Percentiles rank a stretch among this genome's conserved stretches.
Conservation (phyloP, 2,797 vertebrate genomes). For the Ctenopoma multispine region DNA sequence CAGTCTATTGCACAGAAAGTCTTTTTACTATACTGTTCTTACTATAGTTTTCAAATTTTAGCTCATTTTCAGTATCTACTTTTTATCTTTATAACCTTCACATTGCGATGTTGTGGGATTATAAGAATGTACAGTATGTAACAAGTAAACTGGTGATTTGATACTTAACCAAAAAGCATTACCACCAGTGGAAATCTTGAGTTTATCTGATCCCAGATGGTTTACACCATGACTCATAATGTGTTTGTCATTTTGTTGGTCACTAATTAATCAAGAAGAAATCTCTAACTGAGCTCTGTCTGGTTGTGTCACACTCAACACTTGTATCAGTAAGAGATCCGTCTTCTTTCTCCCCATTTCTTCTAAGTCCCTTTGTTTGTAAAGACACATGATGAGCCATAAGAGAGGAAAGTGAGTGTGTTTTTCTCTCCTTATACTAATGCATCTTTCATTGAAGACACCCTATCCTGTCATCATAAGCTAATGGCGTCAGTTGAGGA, state of each 20-base stretch:
- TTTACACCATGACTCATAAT: conserved; percentile 36
- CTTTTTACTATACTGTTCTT: no score
- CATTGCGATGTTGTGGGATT: neutral
- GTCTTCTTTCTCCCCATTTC: neutral
- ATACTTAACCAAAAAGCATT: neutral
- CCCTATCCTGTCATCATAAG: conserved; percentile 75
- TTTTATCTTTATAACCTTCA: neutral
- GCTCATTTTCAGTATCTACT: neutral
- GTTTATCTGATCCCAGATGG: conserved; percentile 22
- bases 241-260: conserved; percentile 20
- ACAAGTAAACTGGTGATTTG: neutral
- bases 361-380: conserved; percentile 16
- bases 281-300: conserved; percentile 8
- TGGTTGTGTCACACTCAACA: conserved; percentile 2
- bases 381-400: conserved; percentile 48
- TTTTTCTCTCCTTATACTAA: conserved; percentile 53
- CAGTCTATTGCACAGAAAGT: no score
- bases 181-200: neutral
- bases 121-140: neutral
- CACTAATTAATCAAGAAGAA: conserved; percentile 10
- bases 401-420: conserved; percentile 60
- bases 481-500: conserved; percentile 62
- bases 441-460: conserved; percentile 78
- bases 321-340: conserved; percentile 6
- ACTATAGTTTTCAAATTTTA: no score